Evolutionary conservation across 2,888 invertebrate genomes (phyloP).

Genomic region (Seladonia tumulorum): DNA sequence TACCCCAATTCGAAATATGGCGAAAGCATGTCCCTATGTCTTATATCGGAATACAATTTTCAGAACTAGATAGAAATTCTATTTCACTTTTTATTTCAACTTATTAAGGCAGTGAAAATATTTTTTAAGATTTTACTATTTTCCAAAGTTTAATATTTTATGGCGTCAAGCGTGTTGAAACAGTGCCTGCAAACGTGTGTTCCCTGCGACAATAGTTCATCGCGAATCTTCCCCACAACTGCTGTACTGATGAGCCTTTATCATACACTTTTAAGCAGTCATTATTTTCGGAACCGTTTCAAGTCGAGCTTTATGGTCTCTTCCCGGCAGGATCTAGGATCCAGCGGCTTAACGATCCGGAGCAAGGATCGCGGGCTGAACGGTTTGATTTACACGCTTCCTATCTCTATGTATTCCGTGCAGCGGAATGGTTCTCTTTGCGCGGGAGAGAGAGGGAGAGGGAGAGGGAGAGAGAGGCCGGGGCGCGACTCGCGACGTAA

Average conservation of each 20-base stretch:
- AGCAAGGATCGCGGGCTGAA: slow-evolving; percentile 22
- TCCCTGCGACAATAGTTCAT: background rate
- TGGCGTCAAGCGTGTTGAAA: background rate
- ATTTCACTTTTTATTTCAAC: background rate
- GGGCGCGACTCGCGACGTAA: slow-evolving; percentile 45
- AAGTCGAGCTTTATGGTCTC: background rate
- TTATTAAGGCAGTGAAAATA: background rate
- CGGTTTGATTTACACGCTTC: slow-evolving; percentile 64
- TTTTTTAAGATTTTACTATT: background rate
- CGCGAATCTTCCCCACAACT: background rate
- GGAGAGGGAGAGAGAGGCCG: slow-evolving; percentile 13
- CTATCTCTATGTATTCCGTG: slow-evolving; percentile 51
- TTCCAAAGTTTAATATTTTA: background rate
- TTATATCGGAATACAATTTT: background rate
- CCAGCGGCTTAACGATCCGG: slow-evolving; percentile 42
- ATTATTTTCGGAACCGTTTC: background rate
- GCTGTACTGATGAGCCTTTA: background rate
- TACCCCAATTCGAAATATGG: background rate
- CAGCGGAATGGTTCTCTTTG: slow-evolving; percentile 22
- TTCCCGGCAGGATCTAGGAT: slow-evolving; percentile 16
- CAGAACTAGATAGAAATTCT: no score
- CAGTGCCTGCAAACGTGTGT: background rate
- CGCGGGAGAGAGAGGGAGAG: background rate
- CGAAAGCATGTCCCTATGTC: background rate
- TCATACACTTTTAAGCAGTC: background rate